These are phyloP conservation scores for Caretta caretta DNA, from an alignment of 2,113 vertebrate genomes.

Conservation along the genomic window DNA sequence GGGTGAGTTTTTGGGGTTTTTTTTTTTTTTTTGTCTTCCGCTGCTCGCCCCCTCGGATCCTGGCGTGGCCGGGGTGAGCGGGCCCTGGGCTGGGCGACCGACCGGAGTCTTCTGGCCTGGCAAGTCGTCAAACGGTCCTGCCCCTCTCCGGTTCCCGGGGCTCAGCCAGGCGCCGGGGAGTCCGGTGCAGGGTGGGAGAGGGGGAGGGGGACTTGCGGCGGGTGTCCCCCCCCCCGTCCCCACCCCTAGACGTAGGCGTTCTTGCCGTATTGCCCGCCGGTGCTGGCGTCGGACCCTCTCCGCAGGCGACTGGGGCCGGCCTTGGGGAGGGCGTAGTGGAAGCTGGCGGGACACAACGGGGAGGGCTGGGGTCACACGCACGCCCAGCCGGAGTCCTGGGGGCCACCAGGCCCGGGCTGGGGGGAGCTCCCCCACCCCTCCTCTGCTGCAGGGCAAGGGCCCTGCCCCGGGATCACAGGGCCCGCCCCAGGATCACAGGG, in stretches of 20 bases:
- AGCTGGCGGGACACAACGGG: background rate
- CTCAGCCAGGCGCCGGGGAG: too few relatives aligned
- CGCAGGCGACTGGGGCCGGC: background rate
- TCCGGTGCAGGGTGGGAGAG: background rate
- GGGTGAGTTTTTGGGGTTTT: too few relatives aligned
- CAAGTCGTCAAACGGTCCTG: too few relatives aligned
- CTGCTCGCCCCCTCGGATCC: background rate
- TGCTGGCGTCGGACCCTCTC: conserved; percentile 14
- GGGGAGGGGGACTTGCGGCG: background rate
- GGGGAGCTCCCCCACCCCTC: background rate
- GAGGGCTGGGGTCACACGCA: background rate
- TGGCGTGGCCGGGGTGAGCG: too few relatives aligned
- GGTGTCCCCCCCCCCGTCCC: background rate
- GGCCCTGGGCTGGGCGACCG: background rate
- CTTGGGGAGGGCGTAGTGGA: conserved; percentile 28
- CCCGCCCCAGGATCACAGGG: too few relatives aligned
- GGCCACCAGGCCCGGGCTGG: background rate
- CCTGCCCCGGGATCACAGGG: fast-evolving
- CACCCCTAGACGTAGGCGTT: conserved; percentile 73
- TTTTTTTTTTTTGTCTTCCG: background rate
- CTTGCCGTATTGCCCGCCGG: conserved; percentile 72
- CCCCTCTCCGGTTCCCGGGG: too few relatives aligned
- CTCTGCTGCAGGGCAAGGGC: fast-evolving
- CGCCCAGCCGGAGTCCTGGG: too few relatives aligned
- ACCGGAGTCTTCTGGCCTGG: background rate